Percentiles rank a stretch among this genome's conserved stretches.
phyloP scores from a whole-genome alignment of 2,797 vertebrate genomes.

The Cryptoblepharus egeriae region DNA sequence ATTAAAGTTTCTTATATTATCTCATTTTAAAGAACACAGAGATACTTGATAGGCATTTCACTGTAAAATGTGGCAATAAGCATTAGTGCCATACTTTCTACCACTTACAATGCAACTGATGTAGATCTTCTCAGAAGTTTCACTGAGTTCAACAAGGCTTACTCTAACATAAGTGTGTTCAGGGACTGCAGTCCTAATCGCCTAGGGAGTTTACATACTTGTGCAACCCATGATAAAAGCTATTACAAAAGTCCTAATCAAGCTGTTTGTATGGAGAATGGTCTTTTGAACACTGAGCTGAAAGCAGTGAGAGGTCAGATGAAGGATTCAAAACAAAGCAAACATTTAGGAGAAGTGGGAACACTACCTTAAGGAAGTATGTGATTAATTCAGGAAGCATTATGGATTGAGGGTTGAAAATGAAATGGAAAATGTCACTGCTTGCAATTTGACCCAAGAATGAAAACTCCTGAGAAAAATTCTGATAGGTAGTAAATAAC shows the following conservation, averaged over 20 bases:
- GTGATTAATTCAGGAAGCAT: not conserved
- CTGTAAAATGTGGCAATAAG: not conserved
- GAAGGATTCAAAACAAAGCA: not conserved
- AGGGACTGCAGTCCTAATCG: too few relatives aligned
- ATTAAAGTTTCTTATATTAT: too few relatives aligned
- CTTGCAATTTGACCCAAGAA: not conserved
- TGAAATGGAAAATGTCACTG: not conserved
- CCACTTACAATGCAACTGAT: too few relatives aligned
- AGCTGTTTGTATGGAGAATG: not conserved
- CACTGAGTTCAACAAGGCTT: too few relatives aligned
- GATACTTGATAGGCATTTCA: not conserved
- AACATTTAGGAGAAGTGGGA: conserved; percentile 22
- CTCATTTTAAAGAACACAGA: not conserved
- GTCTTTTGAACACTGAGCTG: conserved; percentile 22
- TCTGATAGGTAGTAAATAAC: not conserved
- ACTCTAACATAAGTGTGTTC: too few relatives aligned
- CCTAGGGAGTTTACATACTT: conserved; percentile 14
- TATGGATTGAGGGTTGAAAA: conserved; percentile 16
- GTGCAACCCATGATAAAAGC: conserved; percentile 27
- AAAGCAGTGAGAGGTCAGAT: not conserved
- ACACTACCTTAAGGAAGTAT: not conserved
- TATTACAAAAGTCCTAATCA: not conserved
- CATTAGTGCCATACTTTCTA: rapidly evolving
- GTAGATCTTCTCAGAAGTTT: too few relatives aligned
- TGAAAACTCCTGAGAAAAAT: conserved; percentile 13